Percentiles rank a stretch among this genome's conserved stretches.
Conservation (phyloP, 2,113 vertebrate species). For the Sceloporus undulatus region DNA sequence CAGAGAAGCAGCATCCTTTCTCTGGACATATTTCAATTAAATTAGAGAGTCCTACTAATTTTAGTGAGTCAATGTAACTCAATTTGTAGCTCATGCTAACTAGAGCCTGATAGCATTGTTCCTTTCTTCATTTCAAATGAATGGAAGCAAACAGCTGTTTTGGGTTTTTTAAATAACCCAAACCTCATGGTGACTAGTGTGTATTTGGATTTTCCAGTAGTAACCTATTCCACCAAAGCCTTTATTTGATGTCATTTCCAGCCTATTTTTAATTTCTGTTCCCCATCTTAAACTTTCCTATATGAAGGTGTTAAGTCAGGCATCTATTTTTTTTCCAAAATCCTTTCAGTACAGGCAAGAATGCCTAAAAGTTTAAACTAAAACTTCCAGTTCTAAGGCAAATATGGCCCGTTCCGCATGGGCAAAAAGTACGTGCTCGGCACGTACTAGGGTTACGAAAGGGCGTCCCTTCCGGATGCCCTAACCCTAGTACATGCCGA, state of each 20-base stretch:
- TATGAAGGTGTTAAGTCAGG: neutral
- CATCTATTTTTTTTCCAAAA: constrained; percentile 9
- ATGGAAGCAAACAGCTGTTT: neutral
- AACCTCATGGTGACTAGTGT: neutral
- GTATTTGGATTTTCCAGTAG: constrained; percentile 36
- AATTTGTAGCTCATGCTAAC: constrained; percentile 70
- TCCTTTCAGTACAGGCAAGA: neutral
- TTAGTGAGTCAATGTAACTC: constrained; percentile 67
- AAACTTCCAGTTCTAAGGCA: neutral
- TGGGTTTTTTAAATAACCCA: neutral
- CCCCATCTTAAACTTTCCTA: constrained; percentile 14
- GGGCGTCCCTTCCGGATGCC: no score
- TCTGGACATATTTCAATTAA: constrained; percentile 53
- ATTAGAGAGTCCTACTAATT: constrained; percentile 69
- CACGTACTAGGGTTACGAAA: no score
- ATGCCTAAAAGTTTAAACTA: neutral
- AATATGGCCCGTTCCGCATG: no score
- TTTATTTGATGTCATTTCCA: constrained; percentile 45
- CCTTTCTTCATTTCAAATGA: neutral
- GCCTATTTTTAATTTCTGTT: constrained; percentile 38
- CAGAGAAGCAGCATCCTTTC: constrained; percentile 67
- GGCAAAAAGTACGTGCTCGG: no score
- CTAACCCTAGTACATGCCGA: no score
- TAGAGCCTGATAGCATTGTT: constrained; percentile 44
- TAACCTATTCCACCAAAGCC: constrained; percentile 52